A percentile compares a stretch with the other conserved stretches of the same genome.
phyloP scores from a whole-genome alignment of 2,888 invertebrate species.

The Andricus curvator region DNA sequence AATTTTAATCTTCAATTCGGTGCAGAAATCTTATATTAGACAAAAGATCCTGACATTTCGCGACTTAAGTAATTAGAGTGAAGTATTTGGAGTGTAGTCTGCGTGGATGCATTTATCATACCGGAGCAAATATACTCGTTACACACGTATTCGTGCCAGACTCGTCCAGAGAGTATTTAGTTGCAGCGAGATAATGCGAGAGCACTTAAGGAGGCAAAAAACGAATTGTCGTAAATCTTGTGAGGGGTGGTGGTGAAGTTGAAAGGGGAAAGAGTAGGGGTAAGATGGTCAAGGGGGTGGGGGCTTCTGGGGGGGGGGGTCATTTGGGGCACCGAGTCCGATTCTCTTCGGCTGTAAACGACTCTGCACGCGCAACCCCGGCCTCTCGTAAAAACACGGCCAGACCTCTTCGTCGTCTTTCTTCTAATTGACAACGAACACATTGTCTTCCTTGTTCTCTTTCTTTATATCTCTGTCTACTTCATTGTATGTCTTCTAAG shows the following conservation, averaged over 20 bases:
- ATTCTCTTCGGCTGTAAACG: constrained; percentile 71
- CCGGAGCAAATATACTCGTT: constrained; percentile 61
- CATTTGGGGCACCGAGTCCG: constrained; percentile 65
- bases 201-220: constrained; percentile 71
- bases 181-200: constrained; percentile 70
- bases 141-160: constrained; percentile 49
- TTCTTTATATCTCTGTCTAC: constrained; percentile 10
- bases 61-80: not conserved
- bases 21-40: not conserved
- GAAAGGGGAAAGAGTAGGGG: constrained; percentile 34
- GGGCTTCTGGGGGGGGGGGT: constrained; percentile 48
- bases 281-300: constrained; percentile 37
- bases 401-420: constrained; percentile 51
- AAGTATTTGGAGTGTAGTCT: not conserved
- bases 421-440: constrained; percentile 73
- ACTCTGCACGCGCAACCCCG: constrained; percentile 56
- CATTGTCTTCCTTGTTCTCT: constrained; percentile 65
- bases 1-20: too few relatives aligned
- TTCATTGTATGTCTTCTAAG: too few relatives aligned
- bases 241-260: constrained; percentile 55
- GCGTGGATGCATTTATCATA: constrained; percentile 43
- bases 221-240: constrained; percentile 72
- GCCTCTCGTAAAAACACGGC: constrained; percentile 60
- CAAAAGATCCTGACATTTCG: not conserved
- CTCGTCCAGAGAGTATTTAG: constrained; percentile 62